Percentiles rank a stretch among this genome's conserved stretches.
Conservation (phyloP, 2,888 invertebrate species). For the Phengaris arion region DNA sequence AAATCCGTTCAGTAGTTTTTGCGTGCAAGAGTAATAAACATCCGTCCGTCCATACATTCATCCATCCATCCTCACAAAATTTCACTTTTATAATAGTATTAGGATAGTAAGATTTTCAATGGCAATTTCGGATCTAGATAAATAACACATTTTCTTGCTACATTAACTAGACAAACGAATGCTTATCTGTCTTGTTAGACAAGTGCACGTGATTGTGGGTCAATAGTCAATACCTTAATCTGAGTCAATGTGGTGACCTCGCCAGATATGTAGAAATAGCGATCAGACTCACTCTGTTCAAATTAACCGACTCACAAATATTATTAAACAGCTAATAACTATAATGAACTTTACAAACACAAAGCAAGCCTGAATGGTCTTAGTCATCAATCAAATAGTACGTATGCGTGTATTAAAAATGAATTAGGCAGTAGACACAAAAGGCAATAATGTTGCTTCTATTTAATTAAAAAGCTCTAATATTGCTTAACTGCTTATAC, state of each 20-base stretch:
- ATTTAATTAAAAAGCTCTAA: background rate
- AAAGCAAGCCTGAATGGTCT: background rate
- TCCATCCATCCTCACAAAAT: too few species aligned
- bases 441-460: background rate
- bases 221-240: constrained; percentile 2
- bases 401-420: constrained; percentile 57
- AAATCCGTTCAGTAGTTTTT: too few species aligned
- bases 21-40: too few species aligned
- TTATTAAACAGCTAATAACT: constrained; percentile 20
- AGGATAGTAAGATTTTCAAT: too few species aligned
- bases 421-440: constrained; percentile 46
- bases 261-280: background rate
- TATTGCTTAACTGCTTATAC: background rate
- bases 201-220: background rate
- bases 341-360: constrained; percentile 14
- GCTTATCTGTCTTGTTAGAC: background rate
- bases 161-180: too few species aligned
- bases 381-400: constrained; percentile 54
- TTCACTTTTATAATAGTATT: too few species aligned
- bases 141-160: too few species aligned
- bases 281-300: constrained; percentile 1
- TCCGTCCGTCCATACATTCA: too few species aligned
- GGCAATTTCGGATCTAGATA: too few species aligned
- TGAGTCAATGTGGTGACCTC: background rate
- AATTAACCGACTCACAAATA: constrained; percentile 11